A percentile compares a stretch with the other conserved stretches of the same genome.
Conservation (phyloP, 2,888 invertebrate genomes). For the Barypeithes pellucidus region DNA sequence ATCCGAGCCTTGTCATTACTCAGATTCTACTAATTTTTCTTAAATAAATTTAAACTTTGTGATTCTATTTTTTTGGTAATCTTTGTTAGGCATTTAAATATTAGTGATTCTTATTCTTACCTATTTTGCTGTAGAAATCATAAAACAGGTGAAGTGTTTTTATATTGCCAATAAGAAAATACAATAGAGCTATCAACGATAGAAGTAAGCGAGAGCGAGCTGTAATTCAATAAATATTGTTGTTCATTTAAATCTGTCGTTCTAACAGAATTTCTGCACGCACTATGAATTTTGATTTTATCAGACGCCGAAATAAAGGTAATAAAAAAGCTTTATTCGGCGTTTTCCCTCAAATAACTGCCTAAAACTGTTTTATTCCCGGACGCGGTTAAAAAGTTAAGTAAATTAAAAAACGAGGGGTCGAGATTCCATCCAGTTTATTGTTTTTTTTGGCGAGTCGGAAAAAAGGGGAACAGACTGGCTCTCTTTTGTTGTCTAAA, state of each 20-base stretch:
- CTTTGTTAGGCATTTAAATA: no score
- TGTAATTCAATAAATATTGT: no score
- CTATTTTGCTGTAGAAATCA: no score
- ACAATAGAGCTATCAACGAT: no score
- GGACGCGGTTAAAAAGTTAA: conserved; percentile 40
- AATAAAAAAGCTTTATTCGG: conserved; percentile 16
- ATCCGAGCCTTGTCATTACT: no score
- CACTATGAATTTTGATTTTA: conserved; percentile 23
- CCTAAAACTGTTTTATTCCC: conserved; percentile 34
- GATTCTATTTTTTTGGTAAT: no score
- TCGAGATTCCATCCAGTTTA: conserved; percentile 41
- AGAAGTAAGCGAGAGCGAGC: no score
- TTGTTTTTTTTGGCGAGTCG: conserved; percentile 37
- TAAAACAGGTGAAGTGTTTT: no score
- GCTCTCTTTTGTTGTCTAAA: conserved; percentile 36
- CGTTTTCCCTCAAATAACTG: conserved; percentile 22
- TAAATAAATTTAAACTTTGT: no score
- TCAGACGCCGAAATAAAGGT: neutral
- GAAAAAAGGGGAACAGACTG: conserved; percentile 37
- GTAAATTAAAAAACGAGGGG: conserved; percentile 45
- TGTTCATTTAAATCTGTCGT: neutral
- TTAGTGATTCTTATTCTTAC: no score
- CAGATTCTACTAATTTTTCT: no score
- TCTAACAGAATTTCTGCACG: conserved; percentile 2
- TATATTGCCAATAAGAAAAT: no score